Evolutionary conservation across 37 sponge, comb jelly and placozoan genomes (phyloP).

Genomic region (Aplysina aerophoba): DNA sequence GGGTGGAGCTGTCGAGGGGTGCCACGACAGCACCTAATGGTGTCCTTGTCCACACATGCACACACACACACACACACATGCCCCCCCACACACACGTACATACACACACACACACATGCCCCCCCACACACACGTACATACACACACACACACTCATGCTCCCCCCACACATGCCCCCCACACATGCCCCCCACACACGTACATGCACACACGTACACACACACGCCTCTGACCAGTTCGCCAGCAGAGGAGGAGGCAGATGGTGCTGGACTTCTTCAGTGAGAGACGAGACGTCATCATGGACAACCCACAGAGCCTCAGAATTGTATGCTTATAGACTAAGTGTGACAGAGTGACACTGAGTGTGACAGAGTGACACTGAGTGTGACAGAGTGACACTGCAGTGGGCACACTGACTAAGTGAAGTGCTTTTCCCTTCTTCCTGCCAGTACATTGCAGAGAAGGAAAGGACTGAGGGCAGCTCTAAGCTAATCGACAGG

Average conservation of each 20-base stretch:
- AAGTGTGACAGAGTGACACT: neutral
- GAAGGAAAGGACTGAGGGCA: slow-evolving; percentile 23
- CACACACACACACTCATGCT: too few relatives aligned
- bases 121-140: too few relatives aligned
- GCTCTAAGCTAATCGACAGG: slow-evolving; percentile 29
- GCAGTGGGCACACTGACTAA: neutral
- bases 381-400: neutral
- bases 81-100: too few relatives aligned
- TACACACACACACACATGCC: too few relatives aligned
- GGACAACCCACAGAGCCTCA: too few relatives aligned
- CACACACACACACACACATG: too few relatives aligned
- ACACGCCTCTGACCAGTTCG: neutral
- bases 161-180: too few relatives aligned
- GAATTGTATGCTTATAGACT: neutral
- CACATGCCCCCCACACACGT: too few relatives aligned
- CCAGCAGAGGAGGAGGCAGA: neutral
- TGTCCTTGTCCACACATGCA: too few relatives aligned
- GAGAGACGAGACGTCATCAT: neutral
- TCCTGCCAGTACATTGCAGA: slow-evolving; percentile 31
- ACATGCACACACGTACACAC: too few relatives aligned
- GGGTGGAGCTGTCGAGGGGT: too few relatives aligned
- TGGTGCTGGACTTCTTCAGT: neutral
- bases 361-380: neutral
- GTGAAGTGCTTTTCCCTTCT: neutral
- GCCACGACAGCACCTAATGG: too few relatives aligned